Conservation (phyloP, 2,888 invertebrate species). For the Drosophila rubida region DNA sequence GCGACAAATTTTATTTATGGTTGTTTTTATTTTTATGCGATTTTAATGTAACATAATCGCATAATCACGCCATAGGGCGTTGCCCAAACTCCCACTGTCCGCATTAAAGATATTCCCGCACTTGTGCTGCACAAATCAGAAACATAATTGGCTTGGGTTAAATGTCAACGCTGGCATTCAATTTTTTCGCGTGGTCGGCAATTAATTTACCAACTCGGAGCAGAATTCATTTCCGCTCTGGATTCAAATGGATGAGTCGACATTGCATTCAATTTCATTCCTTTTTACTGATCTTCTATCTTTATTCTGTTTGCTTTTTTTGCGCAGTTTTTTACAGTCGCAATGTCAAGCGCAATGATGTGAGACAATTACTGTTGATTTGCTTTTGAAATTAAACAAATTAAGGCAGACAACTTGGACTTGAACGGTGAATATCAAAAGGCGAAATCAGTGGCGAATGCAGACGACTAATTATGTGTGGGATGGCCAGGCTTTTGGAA, state of each 20-base stretch:
- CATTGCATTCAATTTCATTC: conserved; percentile 15
- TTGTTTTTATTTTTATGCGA: conserved; percentile 41
- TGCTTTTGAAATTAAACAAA: conserved; percentile 59
- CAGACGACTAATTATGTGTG: background rate
- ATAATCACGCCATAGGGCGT: conserved; percentile 37
- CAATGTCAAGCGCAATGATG: conserved; percentile 79
- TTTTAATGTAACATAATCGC: conserved; percentile 54
- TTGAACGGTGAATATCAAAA: background rate
- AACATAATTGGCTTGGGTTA: conserved; percentile 58
- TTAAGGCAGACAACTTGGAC: conserved; percentile 8
- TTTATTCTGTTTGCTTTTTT: conserved; percentile 18
- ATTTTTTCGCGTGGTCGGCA: conserved; percentile 59
- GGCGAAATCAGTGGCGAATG: background rate
- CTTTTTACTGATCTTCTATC: conserved; percentile 24
- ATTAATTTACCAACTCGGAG: conserved; percentile 47
- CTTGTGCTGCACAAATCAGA: conserved; percentile 22
- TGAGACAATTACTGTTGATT: conserved; percentile 73
- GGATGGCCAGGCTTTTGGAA: background rate
- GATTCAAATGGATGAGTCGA: conserved; percentile 13
- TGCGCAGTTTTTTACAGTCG: conserved; percentile 12
- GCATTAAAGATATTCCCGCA: background rate
- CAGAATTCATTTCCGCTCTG: conserved; percentile 69
- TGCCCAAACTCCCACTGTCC: conserved; percentile 1
- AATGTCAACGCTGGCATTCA: conserved; percentile 49
- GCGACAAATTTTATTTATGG: conserved; percentile 45